These are phyloP conservation scores for Fabriciana adippe DNA, from an alignment of 2,888 invertebrate genomes.

Conservation along the genomic window DNA sequence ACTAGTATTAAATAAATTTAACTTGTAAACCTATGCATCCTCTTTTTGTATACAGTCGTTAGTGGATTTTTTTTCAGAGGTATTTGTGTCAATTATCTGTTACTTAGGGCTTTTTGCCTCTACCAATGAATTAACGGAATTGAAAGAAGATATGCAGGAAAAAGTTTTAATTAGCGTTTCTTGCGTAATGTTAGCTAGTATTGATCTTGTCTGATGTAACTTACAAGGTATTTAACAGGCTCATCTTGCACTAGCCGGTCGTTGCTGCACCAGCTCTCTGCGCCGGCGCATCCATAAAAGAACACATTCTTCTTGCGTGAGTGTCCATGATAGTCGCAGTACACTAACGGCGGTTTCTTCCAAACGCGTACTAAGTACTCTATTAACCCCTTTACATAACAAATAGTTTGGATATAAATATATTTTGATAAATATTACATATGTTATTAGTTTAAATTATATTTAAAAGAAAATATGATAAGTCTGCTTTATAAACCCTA, in stretches of 20 bases:
- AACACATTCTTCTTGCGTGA: slow-evolving; percentile 93
- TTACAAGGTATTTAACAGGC: slow-evolving; percentile 84
- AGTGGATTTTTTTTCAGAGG: background rate
- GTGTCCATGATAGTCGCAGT: slow-evolving; percentile 91
- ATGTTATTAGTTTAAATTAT: background rate
- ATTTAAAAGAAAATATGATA: slow-evolving; percentile 11
- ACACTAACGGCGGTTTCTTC: slow-evolving; percentile 83
- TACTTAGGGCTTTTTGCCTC: slow-evolving; percentile 21
- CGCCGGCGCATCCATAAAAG: slow-evolving; percentile 90
- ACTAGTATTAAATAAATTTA: too few species aligned
- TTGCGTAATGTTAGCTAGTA: slow-evolving; percentile 23
- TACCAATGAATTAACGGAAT: slow-evolving; percentile 33
- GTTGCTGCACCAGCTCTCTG: slow-evolving; percentile 85
- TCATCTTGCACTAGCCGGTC: slow-evolving; percentile 82
- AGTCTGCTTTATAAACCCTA: slow-evolving; percentile 1
- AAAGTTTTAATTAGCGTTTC: slow-evolving; percentile 30
- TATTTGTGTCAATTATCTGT: slow-evolving; percentile 24
- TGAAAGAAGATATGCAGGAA: slow-evolving; percentile 21
- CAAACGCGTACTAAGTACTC: slow-evolving; percentile 84
- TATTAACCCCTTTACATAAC: slow-evolving; percentile 78
- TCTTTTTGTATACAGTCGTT: too few species aligned
- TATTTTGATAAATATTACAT: background rate
- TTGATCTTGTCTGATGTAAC: slow-evolving; percentile 41
- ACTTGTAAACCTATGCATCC: too few species aligned
- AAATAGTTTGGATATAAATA: slow-evolving; percentile 1